A percentile compares a stretch with the other conserved stretches of the same genome.
Conservation (phyloP, 2,888 invertebrate genomes). For the Morpho helenor region DNA sequence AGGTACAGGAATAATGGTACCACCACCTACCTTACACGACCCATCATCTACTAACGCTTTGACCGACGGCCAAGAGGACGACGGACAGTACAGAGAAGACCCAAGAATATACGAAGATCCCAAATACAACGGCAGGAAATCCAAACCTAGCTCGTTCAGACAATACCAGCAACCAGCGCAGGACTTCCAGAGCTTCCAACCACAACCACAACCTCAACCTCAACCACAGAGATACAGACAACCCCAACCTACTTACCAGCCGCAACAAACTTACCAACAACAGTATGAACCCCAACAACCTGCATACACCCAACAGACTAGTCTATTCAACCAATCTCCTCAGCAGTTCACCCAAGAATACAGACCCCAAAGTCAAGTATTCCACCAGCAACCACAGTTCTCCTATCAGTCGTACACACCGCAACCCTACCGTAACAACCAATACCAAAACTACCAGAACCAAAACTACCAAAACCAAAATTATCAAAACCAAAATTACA, state of each 20-base stretch:
- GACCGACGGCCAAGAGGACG: slow-evolving; percentile 85
- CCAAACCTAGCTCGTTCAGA: slow-evolving; percentile 42
- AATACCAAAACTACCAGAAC: slow-evolving; percentile 44
- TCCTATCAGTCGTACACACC: slow-evolving; percentile 61
- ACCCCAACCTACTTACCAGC: slow-evolving; percentile 32
- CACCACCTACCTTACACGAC: slow-evolving; percentile 86
- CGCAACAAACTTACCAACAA: slow-evolving; percentile 30
- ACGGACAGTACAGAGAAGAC: slow-evolving; percentile 92
- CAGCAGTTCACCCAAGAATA: slow-evolving; percentile 54
- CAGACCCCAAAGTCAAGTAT: slow-evolving; percentile 61
- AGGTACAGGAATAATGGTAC: slow-evolving; percentile 86
- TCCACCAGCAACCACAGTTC: slow-evolving; percentile 65
- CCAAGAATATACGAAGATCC: slow-evolving; percentile 88
- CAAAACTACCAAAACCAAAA: slow-evolving; percentile 46
- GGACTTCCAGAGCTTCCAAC: slow-evolving; percentile 14
- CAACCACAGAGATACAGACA: slow-evolving; percentile 37
- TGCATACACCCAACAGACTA: slow-evolving; percentile 39
- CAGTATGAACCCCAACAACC: slow-evolving; percentile 39
- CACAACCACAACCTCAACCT: slow-evolving; percentile 39
- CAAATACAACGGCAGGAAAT: slow-evolving; percentile 70
- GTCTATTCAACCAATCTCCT: slow-evolving; percentile 50
- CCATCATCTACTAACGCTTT: slow-evolving; percentile 60
- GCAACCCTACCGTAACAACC: slow-evolving; percentile 49
- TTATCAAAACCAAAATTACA: slow-evolving; percentile 53
- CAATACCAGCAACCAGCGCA: slow-evolving; percentile 33